These are phyloP conservation scores for Sebastiscus tertius DNA, from an alignment of 2,797 vertebrate species.

Conservation along the genomic window DNA sequence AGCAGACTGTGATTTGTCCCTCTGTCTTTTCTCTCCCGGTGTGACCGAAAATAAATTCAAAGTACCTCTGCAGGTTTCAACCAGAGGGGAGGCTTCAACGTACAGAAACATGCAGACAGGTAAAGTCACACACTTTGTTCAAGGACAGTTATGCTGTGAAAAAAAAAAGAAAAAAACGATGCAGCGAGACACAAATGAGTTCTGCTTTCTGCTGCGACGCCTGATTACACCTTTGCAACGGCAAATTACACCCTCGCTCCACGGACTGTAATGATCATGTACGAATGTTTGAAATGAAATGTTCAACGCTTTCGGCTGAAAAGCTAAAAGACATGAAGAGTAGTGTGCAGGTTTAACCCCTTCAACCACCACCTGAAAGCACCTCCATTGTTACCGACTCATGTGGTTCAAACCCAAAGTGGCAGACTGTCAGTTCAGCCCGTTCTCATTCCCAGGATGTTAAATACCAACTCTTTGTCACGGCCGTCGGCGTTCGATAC, in stretches of 20 bases:
- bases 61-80: slow-evolving; percentile 39
- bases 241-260: slow-evolving; percentile 33
- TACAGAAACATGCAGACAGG: not conserved
- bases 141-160: slow-evolving; percentile 35
- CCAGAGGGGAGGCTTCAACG: slow-evolving; percentile 22
- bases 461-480: too few species aligned
- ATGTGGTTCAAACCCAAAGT: not conserved
- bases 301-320: not conserved
- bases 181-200: slow-evolving; percentile 38
- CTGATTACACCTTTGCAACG: slow-evolving; percentile 42
- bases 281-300: slow-evolving; percentile 9
- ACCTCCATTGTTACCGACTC: not conserved
- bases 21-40: slow-evolving; percentile 22
- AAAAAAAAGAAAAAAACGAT: not conserved
- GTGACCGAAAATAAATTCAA: slow-evolving; percentile 28
- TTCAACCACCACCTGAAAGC: not conserved
- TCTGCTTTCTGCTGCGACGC: slow-evolving; percentile 31
- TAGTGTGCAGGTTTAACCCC: not conserved
- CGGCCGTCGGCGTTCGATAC: too few species aligned
- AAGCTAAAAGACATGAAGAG: not conserved
- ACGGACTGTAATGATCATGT: slow-evolving; percentile 20
- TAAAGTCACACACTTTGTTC: slow-evolving; percentile 40
- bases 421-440: too few species aligned
- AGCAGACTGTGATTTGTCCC: slow-evolving; percentile 43
- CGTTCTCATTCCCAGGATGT: too few species aligned